Percentiles rank a stretch among this genome's conserved stretches.
Conservation (phyloP, 2,888 invertebrate species). For the Vanessa cardui region DNA sequence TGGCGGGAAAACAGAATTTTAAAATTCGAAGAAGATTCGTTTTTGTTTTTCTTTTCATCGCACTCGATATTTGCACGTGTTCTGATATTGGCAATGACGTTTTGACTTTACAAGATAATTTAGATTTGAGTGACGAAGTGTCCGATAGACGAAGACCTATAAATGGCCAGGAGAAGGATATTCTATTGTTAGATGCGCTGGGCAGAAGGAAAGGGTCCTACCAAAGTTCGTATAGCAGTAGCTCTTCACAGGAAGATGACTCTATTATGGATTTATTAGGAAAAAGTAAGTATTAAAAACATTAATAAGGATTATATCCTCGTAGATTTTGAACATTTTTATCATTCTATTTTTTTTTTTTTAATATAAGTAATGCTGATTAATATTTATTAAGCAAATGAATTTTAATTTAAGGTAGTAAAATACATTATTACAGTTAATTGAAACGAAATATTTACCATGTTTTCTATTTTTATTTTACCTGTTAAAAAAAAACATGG, state of each 20-base stretch:
- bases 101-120: conserved; percentile 71
- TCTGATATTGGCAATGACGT: conserved; percentile 73
- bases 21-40: conserved; percentile 52
- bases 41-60: conserved; percentile 51
- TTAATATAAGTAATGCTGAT: no score
- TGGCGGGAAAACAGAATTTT: conserved; percentile 57
- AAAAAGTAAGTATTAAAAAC: conserved; percentile 85
- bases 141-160: conserved; percentile 78
- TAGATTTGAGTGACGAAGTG: conserved; percentile 64
- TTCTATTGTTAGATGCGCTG: conserved; percentile 87
- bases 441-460: no score
- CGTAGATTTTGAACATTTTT: no score
- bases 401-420: no score
- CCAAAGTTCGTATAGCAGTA: conserved; percentile 58
- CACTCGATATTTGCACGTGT: conserved; percentile 52
- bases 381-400: no score
- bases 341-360: no score
- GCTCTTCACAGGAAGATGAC: conserved; percentile 80
- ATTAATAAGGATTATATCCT: no score
- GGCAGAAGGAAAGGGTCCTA: conserved; percentile 85
- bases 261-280: conserved; percentile 93
- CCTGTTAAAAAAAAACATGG: no score
- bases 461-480: no score
- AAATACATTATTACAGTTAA: no score
- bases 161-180: conserved; percentile 88